Base-by-base conservation (phyloP, 2,113 vertebrate species). In the Lontra canadensis region DNA sequence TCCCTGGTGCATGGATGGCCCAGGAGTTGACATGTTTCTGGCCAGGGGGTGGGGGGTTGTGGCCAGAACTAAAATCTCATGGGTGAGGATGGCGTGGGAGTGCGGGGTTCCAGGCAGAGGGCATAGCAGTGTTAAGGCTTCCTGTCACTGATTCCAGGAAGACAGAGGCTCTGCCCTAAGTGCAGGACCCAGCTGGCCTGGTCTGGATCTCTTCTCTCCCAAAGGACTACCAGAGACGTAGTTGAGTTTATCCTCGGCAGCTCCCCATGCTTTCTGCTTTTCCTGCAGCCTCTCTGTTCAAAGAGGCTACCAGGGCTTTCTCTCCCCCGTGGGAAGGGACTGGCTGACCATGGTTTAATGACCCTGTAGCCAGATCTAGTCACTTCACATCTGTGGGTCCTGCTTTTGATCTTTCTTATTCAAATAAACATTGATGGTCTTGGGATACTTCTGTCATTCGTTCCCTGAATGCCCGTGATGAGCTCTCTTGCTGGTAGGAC, bases 381-480 rank as follows among this genome's bases (percentile, higher is more conserved):
- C 92, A 29, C 31, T 31, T 52, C 73, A 26, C 59, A 55, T 23
- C n/a, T 55, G 78, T 57, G 87, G 49, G 87, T 18, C 15, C n/a
- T 34, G 49, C 49, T 90, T 80, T 59, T 31, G 85, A 74, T 90
- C 31, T 39, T 47, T 80, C 78, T 73, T 63, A 47, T 93, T 82
- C 65, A 36, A 44, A 55, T 57, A 81, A 55, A 34, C 20, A 71
- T 76, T 44, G 82, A 52, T 80, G 92, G 71, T 36, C 73, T 90
- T 13, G 11, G 63, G 55, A 57, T 65, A 67, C 87, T 52, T 71
- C 59, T 61, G 36, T 59, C 52, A 26, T 18, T 44, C 14, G 31
- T 78, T 85, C 78, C 65, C 49, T n/a, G 39, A 44, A 34, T 55
- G 61, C 42, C n/a, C 6, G 20, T 1, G 1, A 10, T 26, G 67